phyloP scores from a whole-genome alignment of 64 coral and sea anemone genomes.

The Montipora cactus region DNA sequence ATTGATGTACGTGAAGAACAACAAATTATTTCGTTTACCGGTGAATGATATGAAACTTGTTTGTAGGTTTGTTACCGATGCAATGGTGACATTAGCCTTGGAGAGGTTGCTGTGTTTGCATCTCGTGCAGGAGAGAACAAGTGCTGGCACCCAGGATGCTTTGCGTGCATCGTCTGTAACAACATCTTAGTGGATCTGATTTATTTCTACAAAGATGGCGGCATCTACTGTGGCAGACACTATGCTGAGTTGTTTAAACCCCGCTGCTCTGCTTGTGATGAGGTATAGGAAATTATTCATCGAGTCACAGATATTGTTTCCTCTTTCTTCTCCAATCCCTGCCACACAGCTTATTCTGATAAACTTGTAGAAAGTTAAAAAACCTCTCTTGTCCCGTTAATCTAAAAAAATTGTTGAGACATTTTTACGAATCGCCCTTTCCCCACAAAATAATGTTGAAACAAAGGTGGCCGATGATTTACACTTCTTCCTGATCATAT shows the following conservation, averaged over 20 bases:
- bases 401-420: too few relatives aligned
- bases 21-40: too few relatives aligned
- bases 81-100: constrained; percentile 41
- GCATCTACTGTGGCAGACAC: constrained; percentile 96
- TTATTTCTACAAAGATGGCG: constrained; percentile 93
- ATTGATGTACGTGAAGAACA: too few relatives aligned
- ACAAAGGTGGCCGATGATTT: too few relatives aligned
- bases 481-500: too few relatives aligned
- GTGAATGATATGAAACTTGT: background rate
- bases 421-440: too few relatives aligned
- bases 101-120: constrained; percentile 96
- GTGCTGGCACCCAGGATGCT: constrained; percentile 98
- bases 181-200: constrained; percentile 92
- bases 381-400: too few relatives aligned
- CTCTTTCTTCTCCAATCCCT: background rate
- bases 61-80: constrained; percentile 84
- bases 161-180: constrained; percentile 90
- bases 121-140: constrained; percentile 85
- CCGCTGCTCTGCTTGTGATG: constrained; percentile 96
- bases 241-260: constrained; percentile 94
- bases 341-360: too few relatives aligned
- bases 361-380: too few relatives aligned
- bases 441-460: too few relatives aligned
- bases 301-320: background rate
- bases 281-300: constrained; percentile 53